Evolutionary conservation across 2,113 vertebrate genomes (phyloP).

Genomic region (Dunckerocampus dactyliophorus): DNA sequence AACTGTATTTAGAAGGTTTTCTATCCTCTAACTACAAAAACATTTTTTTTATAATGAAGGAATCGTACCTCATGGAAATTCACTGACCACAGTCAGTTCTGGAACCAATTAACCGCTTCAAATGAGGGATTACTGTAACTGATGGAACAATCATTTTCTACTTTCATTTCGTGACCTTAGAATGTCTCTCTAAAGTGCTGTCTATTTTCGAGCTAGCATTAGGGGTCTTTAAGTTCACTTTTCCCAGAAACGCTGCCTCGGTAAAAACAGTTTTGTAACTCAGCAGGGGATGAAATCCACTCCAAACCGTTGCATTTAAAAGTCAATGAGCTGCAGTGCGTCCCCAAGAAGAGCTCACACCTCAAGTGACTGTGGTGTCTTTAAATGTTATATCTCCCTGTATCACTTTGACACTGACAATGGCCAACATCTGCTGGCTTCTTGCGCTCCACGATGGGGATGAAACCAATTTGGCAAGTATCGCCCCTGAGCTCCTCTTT

Average conservation of each 20-base stretch:
- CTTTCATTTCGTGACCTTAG: too few relatives aligned
- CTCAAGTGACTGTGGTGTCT: constrained; percentile 35
- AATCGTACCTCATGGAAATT: too few relatives aligned
- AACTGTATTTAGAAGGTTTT: too few relatives aligned
- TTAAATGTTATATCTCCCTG: constrained; percentile 29
- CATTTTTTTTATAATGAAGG: too few relatives aligned
- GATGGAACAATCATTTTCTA: too few relatives aligned
- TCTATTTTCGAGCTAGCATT: too few relatives aligned
- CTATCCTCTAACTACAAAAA: too few relatives aligned
- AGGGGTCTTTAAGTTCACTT: too few relatives aligned
- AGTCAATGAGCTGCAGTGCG: constrained; percentile 56
- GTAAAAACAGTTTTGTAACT: constrained; percentile 62
- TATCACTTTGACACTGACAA: constrained; percentile 59
- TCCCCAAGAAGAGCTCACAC: background rate
- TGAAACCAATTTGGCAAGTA: constrained; percentile 64
- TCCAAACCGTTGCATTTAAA: constrained; percentile 57
- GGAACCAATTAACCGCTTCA: too few relatives aligned
- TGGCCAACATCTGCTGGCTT: constrained; percentile 70
- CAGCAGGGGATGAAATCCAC: constrained; percentile 48
- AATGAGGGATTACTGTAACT: too few relatives aligned
- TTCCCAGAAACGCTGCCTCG: constrained; percentile 26
- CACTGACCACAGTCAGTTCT: too few relatives aligned
- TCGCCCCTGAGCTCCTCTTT: constrained; percentile 45
- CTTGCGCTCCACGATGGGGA: constrained; percentile 61
- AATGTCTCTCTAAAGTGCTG: too few relatives aligned